Evolutionary conservation across 1,140 invertebrate species (phyloP).

Genomic region (Pissodes strobi): DNA sequence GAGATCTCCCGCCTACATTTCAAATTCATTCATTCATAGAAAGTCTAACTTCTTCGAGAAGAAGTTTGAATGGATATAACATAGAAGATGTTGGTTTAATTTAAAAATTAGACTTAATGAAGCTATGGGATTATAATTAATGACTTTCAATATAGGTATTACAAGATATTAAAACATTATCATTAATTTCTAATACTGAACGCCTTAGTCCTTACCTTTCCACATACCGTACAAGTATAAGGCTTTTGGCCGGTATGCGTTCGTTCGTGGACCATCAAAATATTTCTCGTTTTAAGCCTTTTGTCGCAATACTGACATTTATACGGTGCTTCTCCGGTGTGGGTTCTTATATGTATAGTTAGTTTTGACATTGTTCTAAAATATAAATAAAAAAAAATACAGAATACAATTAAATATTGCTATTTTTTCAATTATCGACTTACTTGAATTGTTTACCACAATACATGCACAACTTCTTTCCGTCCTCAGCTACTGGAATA

Average conservation of each 20-base stretch:
- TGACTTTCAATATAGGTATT: no score
- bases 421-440: no score
- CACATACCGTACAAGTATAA: slow-evolving; percentile 32
- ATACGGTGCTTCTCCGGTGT: slow-evolving; percentile 26
- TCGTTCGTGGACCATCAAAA: slow-evolving; percentile 29
- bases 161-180: no score
- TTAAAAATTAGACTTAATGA: no score
- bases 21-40: no score
- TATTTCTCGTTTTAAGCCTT: slow-evolving; percentile 16
- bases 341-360: slow-evolving; percentile 14
- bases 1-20: no score
- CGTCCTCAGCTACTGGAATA: not conserved
- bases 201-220: slow-evolving; percentile 27
- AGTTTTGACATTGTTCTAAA: slow-evolving; percentile 12
- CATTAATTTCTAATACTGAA: not conserved
- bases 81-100: no score
- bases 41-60: no score
- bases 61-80: no score
- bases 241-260: slow-evolving; percentile 40
- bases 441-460: slow-evolving; percentile 38
- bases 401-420: not conserved
- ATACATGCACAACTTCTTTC: slow-evolving; percentile 21
- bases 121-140: no score
- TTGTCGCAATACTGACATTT: slow-evolving; percentile 22
- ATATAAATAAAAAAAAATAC: no score